Percentiles rank a stretch among this genome's conserved stretches.
phyloP scores from a whole-genome alignment of 2,888 invertebrate species.

The Podabrus alpinus region DNA sequence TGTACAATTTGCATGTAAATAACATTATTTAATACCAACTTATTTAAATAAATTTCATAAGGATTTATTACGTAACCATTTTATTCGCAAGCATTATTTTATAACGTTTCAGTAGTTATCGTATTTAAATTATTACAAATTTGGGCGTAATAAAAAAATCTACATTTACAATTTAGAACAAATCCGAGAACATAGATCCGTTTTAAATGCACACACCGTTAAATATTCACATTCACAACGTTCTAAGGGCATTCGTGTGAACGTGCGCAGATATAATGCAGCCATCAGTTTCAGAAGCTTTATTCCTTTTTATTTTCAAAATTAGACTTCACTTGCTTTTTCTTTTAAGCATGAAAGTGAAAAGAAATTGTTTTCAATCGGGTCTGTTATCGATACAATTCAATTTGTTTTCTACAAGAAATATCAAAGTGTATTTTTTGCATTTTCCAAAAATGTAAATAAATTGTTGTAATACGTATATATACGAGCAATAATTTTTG shows the following conservation, averaged over 20 bases:
- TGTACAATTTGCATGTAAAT: neutral
- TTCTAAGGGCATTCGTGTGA: conserved; percentile 23
- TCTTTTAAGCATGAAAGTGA: neutral
- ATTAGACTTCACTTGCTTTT: neutral
- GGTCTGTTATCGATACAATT: neutral
- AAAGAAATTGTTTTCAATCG: neutral
- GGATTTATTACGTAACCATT: neutral
- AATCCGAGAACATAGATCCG: conserved; percentile 15
- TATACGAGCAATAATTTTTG: neutral
- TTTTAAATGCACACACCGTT: conserved; percentile 17
- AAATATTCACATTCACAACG: conserved; percentile 18
- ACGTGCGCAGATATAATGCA: conserved; percentile 24
- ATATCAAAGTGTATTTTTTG: neutral
- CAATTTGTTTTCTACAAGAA: neutral
- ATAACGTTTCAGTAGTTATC: neutral
- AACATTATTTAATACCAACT: neutral
- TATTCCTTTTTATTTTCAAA: neutral
- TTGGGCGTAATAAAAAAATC: neutral
- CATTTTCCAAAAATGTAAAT: neutral
- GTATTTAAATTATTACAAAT: neutral
- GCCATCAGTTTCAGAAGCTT: conserved; percentile 10
- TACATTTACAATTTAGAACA: neutral
- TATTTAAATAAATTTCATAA: neutral
- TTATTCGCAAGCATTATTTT: neutral
- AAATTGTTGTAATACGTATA: no score